These are phyloP conservation scores for Crematogaster levior DNA, from an alignment of 2,888 invertebrate species.

Conservation along the genomic window DNA sequence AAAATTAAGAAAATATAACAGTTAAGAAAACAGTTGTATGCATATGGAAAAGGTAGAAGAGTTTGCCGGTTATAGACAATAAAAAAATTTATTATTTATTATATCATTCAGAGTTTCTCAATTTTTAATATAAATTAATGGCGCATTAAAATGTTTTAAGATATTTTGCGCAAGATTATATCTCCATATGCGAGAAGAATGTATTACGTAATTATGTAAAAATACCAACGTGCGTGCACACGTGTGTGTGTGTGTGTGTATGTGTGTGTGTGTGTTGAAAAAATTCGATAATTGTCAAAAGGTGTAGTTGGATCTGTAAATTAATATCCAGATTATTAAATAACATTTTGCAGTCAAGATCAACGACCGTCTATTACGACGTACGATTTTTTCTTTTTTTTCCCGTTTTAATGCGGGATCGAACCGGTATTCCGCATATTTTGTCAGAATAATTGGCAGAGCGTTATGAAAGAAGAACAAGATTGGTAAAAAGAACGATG, in stretches of 20 bases:
- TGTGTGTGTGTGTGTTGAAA: too few relatives aligned
- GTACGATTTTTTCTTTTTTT: neutral
- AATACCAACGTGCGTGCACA: neutral
- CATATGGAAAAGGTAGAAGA: neutral
- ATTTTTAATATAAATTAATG: neutral
- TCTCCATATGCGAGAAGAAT: neutral
- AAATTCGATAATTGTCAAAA: conserved; percentile 60
- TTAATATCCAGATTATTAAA: conserved; percentile 56
- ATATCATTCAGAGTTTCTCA: neutral
- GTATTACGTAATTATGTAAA: neutral
- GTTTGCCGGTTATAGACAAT: neutral
- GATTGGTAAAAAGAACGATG: conserved; percentile 4
- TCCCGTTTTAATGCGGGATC: conserved; percentile 5
- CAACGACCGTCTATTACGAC: conserved; percentile 57
- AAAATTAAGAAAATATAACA: too few relatives aligned
- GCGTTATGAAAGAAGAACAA: conserved; percentile 3
- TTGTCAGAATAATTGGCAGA: neutral
- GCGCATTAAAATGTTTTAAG: neutral
- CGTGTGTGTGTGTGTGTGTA: too few relatives aligned
- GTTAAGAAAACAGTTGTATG: neutral
- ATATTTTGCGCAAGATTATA: neutral
- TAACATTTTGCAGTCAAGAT: conserved; percentile 49
- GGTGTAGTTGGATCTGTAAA: conserved; percentile 46
- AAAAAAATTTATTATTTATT: conserved; percentile 6
- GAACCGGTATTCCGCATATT: conserved; percentile 50